Percentiles rank a stretch among this genome's conserved stretches.
Conservation (phyloP, 2,797 vertebrate genomes). For the Danionella dracula region DNA sequence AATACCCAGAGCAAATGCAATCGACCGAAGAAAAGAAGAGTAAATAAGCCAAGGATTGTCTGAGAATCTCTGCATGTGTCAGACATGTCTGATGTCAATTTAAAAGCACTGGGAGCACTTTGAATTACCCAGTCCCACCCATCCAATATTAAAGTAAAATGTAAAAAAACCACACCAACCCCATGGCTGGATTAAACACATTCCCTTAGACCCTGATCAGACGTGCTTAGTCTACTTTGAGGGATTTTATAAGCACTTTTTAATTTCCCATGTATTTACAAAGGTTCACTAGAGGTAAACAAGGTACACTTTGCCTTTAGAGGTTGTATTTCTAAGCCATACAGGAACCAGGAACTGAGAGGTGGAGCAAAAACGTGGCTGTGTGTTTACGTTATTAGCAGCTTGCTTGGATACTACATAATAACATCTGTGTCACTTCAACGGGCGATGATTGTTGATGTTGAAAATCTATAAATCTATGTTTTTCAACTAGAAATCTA, state of each 20-base stretch:
- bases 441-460: too few relatives aligned
- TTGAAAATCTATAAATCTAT: too few relatives aligned
- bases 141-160: background rate
- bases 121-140: background rate
- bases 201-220: conserved; percentile 1
- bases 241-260: background rate
- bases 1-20: background rate
- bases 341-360: too few relatives aligned
- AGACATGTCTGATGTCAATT: background rate
- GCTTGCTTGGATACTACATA: too few relatives aligned
- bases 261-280: background rate
- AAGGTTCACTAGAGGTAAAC: too few relatives aligned
- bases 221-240: conserved; percentile 5
- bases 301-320: too few relatives aligned
- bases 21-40: background rate
- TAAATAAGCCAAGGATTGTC: background rate
- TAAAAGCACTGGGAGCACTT: background rate
- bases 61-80: background rate
- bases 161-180: background rate
- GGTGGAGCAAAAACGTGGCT: too few relatives aligned
- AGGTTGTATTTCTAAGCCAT: too few relatives aligned
- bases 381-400: too few relatives aligned
- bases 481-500: too few relatives aligned
- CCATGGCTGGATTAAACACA: conserved; percentile 4
- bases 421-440: too few relatives aligned